phyloP scores from a whole-genome alignment of 2,113 vertebrate species.

The Propithecus coquereli region DNA sequence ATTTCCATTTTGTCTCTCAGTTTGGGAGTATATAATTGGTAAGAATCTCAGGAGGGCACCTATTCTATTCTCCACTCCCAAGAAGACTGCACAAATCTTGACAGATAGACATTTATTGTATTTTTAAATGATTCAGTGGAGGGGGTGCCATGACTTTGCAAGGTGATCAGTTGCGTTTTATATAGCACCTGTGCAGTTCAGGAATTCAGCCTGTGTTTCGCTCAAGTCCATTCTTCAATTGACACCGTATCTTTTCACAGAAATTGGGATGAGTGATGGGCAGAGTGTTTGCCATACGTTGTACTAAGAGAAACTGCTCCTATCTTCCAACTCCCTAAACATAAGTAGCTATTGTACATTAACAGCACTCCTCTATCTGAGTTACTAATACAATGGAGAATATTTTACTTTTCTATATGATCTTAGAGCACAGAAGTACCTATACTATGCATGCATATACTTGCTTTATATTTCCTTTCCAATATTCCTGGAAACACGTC shows the following conservation, averaged over 20 bases:
- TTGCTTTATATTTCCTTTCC: background rate
- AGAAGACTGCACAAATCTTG: background rate
- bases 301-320: background rate
- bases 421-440: background rate
- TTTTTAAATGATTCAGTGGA: background rate
- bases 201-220: background rate
- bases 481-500: background rate
- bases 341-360: accelerated
- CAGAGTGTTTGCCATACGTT: background rate
- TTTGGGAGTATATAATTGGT: accelerated
- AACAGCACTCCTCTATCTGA: background rate
- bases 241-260: background rate
- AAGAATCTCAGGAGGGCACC: background rate
- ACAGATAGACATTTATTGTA: background rate
- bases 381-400: background rate
- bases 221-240: background rate
- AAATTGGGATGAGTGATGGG: background rate
- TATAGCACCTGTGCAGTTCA: background rate
- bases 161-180: background rate
- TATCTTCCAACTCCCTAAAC: background rate
- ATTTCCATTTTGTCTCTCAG: background rate
- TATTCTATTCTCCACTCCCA: background rate
- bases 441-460: background rate
- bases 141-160: background rate
- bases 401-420: background rate